Conservation (phyloP, 2,113 vertebrate species). For the Sinocyclocheilus grahami region DNA sequence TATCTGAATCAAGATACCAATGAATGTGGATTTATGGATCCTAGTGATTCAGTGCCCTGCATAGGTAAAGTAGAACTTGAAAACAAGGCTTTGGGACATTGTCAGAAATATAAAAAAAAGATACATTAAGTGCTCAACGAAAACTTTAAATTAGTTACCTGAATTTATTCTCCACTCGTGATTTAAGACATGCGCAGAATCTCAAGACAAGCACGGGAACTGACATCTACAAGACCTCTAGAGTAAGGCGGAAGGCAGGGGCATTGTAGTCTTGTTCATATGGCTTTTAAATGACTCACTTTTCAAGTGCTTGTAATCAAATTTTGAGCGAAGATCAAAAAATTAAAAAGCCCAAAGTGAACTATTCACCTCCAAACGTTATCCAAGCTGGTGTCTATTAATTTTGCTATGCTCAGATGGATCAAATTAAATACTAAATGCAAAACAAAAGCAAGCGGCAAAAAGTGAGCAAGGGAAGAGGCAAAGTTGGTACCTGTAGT, state of each 20-base stretch:
- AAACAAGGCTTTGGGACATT: conserved; percentile 27
- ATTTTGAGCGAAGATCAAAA: conserved; percentile 1
- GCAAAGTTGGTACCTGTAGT: conserved; percentile 25
- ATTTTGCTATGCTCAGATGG: conserved; percentile 13
- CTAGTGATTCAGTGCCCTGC: conserved; percentile 25
- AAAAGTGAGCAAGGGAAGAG: neutral
- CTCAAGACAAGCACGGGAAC: neutral
- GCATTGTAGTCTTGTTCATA: conserved; percentile 47
- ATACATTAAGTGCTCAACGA: conserved; percentile 61
- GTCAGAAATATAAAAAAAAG: conserved; percentile 18
- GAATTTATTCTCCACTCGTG: neutral
- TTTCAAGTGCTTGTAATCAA: conserved; percentile 47
- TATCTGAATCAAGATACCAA: conserved; percentile 25
- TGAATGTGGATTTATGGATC: conserved; percentile 4
- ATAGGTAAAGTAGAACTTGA: conserved; percentile 37
- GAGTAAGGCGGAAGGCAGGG: conserved; percentile 26
- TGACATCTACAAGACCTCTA: conserved; percentile 32
- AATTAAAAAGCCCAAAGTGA: neutral
- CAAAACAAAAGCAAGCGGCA: conserved; percentile 14
- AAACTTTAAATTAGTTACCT: neutral
- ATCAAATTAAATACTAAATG: neutral
- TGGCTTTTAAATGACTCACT: conserved; percentile 51
- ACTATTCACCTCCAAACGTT: neutral
- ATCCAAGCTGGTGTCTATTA: neutral
- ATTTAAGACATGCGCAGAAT: neutral